A percentile compares a stretch with the other conserved stretches of the same genome.
These are phyloP conservation scores for Pituophis catenifer DNA, from an alignment of 2,113 vertebrate species.

Conservation along the genomic window DNA sequence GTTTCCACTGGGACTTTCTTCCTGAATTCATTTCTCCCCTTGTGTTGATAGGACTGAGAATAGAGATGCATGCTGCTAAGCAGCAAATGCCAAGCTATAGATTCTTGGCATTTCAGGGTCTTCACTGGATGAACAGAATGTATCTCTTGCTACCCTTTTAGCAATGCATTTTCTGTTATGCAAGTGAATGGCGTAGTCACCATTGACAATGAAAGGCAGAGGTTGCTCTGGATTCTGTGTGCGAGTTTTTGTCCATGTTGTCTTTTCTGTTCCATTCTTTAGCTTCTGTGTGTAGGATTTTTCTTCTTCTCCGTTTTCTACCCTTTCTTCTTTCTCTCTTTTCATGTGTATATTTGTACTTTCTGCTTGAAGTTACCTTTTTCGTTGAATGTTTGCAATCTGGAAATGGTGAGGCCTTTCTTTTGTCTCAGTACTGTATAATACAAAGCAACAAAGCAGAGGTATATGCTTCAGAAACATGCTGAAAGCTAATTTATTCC, in stretches of 20 bases:
- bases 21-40: not conserved
- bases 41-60: not conserved
- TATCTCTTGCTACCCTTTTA: not conserved
- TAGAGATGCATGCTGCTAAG: not conserved
- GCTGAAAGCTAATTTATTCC: not conserved
- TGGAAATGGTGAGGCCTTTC: not conserved
- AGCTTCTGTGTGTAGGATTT: not conserved
- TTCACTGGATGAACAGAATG: not conserved
- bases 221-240: not conserved
- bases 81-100: not conserved
- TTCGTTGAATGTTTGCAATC: not conserved
- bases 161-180: not conserved
- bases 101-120: not conserved
- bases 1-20: not conserved
- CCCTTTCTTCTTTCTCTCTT: not conserved
- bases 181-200: not conserved
- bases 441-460: not conserved
- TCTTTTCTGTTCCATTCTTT: not conserved
- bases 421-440: not conserved
- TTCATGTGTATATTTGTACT: not conserved
- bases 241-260: not conserved
- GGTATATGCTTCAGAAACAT: not conserved
- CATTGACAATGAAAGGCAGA: not conserved
- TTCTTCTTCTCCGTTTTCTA: not conserved
- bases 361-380: not conserved